phyloP scores from a whole-genome alignment of 2,797 vertebrate genomes.

The Cuculus canorus region DNA sequence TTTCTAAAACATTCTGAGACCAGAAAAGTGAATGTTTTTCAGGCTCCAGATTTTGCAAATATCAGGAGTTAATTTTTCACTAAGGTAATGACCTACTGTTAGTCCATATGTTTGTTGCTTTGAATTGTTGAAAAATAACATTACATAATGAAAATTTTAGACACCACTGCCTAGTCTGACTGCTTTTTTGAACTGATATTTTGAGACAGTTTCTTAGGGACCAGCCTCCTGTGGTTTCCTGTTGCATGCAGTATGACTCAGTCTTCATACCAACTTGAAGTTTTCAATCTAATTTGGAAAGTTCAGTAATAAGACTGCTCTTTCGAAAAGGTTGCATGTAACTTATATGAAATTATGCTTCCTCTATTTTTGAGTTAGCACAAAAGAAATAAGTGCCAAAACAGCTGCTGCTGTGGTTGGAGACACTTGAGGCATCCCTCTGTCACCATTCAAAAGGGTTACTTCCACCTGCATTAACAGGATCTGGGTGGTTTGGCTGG shows the following conservation, averaged over 20 bases:
- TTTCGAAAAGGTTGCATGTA: not conserved
- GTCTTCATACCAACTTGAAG: not conserved
- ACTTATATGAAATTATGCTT: not conserved
- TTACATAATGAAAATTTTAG: constrained; percentile 37
- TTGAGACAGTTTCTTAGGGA: constrained; percentile 49
- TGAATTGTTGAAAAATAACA: constrained; percentile 31
- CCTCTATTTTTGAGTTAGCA: not conserved
- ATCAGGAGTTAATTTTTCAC: constrained; percentile 25
- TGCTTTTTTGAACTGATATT: constrained; percentile 57
- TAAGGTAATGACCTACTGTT: constrained; percentile 1
- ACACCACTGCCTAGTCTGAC: not conserved
- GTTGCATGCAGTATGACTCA: constrained; percentile 48
- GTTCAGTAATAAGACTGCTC: not conserved
- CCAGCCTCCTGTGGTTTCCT: constrained; percentile 48
- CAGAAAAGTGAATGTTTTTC: not conserved
- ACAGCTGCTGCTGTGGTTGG: not conserved
- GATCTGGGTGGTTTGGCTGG: not conserved
- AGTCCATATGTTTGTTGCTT: constrained; percentile 9
- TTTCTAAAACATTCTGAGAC: not conserved
- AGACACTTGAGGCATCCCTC: not conserved
- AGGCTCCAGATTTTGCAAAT: not conserved
- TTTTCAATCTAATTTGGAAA: constrained; percentile 16
- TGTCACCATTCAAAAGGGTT: not conserved
- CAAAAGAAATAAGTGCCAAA: not conserved
- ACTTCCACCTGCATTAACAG: not conserved